Evolutionary conservation across 2,113 vertebrate species (phyloP).

Genomic region (Corapipo altera): DNA sequence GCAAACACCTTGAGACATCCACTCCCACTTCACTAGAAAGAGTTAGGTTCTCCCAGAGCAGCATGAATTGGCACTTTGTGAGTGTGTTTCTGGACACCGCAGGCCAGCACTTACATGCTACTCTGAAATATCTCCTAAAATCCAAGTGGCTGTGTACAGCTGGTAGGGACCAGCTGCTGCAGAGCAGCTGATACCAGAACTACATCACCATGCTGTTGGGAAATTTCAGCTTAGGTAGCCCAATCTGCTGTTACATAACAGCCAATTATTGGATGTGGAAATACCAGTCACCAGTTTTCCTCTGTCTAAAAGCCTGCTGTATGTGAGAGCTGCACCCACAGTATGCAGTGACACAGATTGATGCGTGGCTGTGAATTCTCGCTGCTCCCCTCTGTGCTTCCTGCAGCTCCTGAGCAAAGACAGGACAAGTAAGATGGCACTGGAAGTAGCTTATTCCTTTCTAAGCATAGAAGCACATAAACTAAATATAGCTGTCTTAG

Average conservation of each 20-base stretch:
- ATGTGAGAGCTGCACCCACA: not conserved
- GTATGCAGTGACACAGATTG: rapidly evolving
- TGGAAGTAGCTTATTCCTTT: not conserved
- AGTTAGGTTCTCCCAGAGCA: not conserved
- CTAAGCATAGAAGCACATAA: not conserved
- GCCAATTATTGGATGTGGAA: not conserved
- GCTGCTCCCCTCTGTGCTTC: not conserved
- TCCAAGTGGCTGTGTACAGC: not conserved
- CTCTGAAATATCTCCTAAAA: not conserved
- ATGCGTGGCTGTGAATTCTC: not conserved
- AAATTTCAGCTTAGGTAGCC: not conserved
- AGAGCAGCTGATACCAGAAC: not conserved
- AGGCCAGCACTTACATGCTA: no score
- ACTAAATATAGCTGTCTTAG: not conserved
- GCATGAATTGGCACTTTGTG: not conserved
- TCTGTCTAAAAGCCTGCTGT: not conserved
- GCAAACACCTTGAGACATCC: rapidly evolving
- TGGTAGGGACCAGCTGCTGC: not conserved
- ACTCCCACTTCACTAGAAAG: rapidly evolving
- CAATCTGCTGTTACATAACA: not conserved
- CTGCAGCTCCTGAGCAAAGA: not conserved
- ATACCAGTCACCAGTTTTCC: not conserved
- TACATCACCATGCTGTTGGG: not conserved
- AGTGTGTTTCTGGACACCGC: rapidly evolving
- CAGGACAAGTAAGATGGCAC: not conserved